These are phyloP conservation scores for Antidorcas marsupialis DNA, from an alignment of 2,113 vertebrate genomes.

Conservation along the genomic window DNA sequence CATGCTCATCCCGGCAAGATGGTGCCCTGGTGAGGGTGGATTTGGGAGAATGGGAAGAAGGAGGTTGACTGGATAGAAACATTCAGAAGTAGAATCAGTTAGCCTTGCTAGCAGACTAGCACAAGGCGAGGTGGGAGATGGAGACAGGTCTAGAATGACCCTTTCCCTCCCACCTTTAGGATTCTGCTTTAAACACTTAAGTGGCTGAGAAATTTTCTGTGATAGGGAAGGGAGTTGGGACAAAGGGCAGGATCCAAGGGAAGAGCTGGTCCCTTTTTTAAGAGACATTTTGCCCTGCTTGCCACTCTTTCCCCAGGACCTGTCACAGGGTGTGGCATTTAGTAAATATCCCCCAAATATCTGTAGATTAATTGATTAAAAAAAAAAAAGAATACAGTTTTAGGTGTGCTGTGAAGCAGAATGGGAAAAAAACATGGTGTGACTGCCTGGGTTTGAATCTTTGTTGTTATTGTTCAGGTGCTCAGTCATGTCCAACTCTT, in stretches of 20 bases:
- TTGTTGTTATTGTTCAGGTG: not conserved
- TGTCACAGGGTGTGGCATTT: not conserved
- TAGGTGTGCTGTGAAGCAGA: not conserved
- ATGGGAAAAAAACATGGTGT: not conserved
- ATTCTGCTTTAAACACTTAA: not conserved
- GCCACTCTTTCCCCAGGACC: not conserved
- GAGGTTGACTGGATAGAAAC: not conserved
- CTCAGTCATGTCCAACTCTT: not conserved
- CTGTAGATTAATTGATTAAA: not conserved
- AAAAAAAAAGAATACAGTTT: not conserved
- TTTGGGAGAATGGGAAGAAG: not conserved
- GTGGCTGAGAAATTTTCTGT: not conserved
- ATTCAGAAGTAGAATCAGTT: not conserved
- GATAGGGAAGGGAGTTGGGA: not conserved
- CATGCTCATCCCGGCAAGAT: not conserved
- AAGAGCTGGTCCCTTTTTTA: not conserved
- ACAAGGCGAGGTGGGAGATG: not conserved
- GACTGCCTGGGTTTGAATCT: not conserved
- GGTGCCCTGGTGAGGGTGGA: not conserved
- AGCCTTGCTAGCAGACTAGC: not conserved
- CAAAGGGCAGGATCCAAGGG: not conserved
- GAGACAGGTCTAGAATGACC: not conserved
- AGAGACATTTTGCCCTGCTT: not conserved
- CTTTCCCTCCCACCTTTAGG: not conserved
- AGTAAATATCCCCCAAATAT: not conserved